Percentiles rank a stretch among this genome's conserved stretches.
Evolutionary conservation across 2,797 vertebrate genomes (phyloP).

Genomic region (Scomberomorus guttatus): DNA sequence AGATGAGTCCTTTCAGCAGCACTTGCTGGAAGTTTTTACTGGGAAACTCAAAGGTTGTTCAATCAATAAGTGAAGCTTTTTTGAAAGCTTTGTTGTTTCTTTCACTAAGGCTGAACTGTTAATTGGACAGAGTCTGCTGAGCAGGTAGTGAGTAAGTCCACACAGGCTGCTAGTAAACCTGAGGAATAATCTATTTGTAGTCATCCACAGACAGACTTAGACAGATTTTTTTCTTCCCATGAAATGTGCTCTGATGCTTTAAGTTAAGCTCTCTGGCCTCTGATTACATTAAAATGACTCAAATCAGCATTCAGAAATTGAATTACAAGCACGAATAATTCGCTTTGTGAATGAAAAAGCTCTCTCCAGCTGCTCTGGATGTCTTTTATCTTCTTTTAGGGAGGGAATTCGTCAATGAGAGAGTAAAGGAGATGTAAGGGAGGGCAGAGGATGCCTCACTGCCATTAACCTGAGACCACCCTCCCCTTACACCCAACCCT

Average conservation of each 20-base stretch:
- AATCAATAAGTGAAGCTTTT: constrained; percentile 90
- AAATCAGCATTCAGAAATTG: constrained; percentile 34
- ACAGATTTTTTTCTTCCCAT: constrained; percentile 27
- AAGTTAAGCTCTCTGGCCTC: constrained; percentile 29
- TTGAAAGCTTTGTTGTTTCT: constrained; percentile 87
- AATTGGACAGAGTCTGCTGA: constrained; percentile 19
- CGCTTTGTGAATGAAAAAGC: constrained; percentile 54
- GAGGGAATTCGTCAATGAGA: constrained; percentile 47
- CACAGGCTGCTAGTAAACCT: constrained; percentile 28
- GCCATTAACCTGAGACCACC: constrained; percentile 60
- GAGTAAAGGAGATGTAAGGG: constrained; percentile 41
- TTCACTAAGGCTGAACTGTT: constrained; percentile 79
- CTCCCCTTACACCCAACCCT: constrained; percentile 12
- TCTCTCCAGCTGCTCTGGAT: constrained; percentile 38
- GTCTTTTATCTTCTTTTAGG: constrained; percentile 20
- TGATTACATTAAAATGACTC: constrained; percentile 45
- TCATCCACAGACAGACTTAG: constrained; percentile 35
- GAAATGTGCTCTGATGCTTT: constrained; percentile 37
- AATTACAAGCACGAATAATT: constrained; percentile 56
- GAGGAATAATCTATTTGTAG: constrained; percentile 32
- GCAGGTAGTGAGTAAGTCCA: not conserved
- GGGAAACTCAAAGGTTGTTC: constrained; percentile 84
- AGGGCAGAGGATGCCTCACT: constrained; percentile 36
- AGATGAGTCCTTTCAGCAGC: constrained; percentile 59
- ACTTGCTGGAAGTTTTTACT: constrained; percentile 66